Conservation (phyloP, 1,140 invertebrate species). For the Helicoverpa armigera region DNA sequence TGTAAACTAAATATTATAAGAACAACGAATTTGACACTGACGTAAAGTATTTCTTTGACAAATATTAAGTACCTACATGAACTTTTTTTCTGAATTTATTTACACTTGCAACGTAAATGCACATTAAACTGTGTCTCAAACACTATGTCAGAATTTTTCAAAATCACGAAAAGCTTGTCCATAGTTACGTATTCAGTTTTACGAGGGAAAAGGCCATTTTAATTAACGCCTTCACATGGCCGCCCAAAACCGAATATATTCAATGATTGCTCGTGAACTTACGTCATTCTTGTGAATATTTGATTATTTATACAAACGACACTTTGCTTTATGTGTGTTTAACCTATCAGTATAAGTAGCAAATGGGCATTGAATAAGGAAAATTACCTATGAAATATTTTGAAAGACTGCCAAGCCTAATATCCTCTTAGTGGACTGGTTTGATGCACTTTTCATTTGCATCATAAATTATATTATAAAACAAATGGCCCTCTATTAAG, state of each 20-base stretch:
- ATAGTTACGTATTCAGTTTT: not conserved
- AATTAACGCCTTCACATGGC: not conserved
- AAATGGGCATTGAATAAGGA: not conserved
- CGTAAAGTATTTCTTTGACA: too few species aligned
- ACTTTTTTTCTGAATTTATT: not conserved
- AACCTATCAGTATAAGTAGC: not conserved
- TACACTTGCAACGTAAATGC: not conserved
- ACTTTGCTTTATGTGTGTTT: not conserved
- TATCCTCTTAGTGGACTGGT: too few species aligned
- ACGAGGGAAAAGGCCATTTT: conserved; percentile 10
- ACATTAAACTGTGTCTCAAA: not conserved
- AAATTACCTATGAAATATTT: not conserved
- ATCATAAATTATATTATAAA: too few species aligned
- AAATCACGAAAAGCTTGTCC: not conserved
- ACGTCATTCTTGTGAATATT: conserved; percentile 28
- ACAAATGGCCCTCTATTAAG: too few species aligned
- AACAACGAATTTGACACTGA: too few species aligned
- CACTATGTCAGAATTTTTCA: not conserved
- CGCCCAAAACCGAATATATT: conserved; percentile 9
- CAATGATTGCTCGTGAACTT: not conserved
- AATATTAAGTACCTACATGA: too few species aligned
- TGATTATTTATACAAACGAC: conserved; percentile 23
- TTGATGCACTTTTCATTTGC: too few species aligned
- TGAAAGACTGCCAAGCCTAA: not conserved
- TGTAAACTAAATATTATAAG: too few species aligned